Evolutionary conservation across 2,113 vertebrate species (phyloP).

Genomic region (Mus spicilegus): DNA sequence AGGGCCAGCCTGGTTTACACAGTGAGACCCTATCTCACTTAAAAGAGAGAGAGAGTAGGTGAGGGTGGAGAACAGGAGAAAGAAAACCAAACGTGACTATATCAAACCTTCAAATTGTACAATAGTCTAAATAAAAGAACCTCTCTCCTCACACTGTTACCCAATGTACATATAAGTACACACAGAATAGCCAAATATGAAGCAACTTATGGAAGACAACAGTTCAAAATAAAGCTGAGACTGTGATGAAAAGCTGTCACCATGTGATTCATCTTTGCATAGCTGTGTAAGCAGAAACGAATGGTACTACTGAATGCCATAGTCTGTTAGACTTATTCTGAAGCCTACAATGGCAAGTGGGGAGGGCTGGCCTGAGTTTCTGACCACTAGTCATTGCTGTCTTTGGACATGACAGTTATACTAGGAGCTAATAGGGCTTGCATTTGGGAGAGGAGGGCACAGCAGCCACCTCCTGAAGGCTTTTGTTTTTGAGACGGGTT

Average conservation of each 20-base stretch:
- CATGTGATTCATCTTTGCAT: background rate
- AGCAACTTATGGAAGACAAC: background rate
- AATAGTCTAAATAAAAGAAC: slow-evolving; percentile 42
- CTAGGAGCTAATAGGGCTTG: background rate
- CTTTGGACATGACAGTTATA: background rate
- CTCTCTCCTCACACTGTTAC: background rate
- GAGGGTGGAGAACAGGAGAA: background rate
- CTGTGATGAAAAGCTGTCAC: background rate
- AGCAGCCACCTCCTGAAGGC: background rate
- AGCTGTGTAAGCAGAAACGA: slow-evolving; percentile 7
- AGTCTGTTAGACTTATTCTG: background rate
- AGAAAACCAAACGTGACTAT: background rate
- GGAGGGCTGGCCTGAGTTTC: background rate
- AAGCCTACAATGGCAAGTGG: background rate
- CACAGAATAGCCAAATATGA: background rate
- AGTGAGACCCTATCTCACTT: background rate
- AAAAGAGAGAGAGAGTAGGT: too few relatives aligned
- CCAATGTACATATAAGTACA: slow-evolving; percentile 23
- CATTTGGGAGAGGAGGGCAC: background rate
- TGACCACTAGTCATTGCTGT: background rate
- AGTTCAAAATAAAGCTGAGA: slow-evolving; percentile 33
- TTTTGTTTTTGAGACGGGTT: background rate
- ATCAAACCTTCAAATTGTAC: slow-evolving; percentile 12
- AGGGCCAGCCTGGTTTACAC: background rate
- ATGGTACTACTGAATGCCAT: background rate